Conservation (phyloP, 2,888 invertebrate genomes). For the Dryobotodes eremita region DNA sequence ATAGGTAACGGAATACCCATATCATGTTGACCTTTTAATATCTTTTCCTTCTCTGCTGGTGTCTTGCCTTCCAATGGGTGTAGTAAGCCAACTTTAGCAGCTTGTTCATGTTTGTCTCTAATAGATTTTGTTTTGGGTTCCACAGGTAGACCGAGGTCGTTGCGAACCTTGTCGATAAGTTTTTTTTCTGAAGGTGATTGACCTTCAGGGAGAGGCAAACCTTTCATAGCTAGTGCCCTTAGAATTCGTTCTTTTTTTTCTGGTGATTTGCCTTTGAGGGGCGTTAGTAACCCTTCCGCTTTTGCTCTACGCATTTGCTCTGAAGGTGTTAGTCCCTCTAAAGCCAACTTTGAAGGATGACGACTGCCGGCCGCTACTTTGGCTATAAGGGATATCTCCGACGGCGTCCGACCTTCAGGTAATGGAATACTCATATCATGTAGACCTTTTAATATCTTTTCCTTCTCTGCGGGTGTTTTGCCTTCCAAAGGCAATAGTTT, state of each 20-base stretch:
- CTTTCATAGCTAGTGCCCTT: conserved; percentile 25
- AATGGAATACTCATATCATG: conserved; percentile 54
- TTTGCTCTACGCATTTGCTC: conserved; percentile 28
- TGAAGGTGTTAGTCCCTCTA: neutral
- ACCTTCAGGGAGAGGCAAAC: conserved; percentile 59
- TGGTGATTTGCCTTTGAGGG: conserved; percentile 34
- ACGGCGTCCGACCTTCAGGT: conserved; percentile 69
- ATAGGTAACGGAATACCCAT: conserved; percentile 68
- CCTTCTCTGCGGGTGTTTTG: conserved; percentile 69
- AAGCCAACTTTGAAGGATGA: neutral
- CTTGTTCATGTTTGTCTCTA: neutral
- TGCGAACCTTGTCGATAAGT: conserved; percentile 13
- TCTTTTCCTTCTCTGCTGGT: conserved; percentile 46
- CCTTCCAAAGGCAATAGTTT: conserved; percentile 62
- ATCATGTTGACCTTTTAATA: conserved; percentile 39
- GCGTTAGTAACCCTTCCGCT: conserved; percentile 18
- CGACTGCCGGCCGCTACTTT: conserved; percentile 19
- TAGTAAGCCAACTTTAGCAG: conserved; percentile 1
- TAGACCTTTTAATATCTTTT: conserved; percentile 51
- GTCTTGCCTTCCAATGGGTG: conserved; percentile 17
- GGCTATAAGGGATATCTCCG: conserved; percentile 65
- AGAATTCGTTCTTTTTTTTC: conserved; percentile 42
- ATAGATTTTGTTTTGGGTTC: neutral
- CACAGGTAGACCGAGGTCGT: conserved; percentile 9
- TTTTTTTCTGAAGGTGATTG: conserved; percentile 64